phyloP scores from a whole-genome alignment of 23 tunicate species.

The Clavelina lepadiformis region DNA sequence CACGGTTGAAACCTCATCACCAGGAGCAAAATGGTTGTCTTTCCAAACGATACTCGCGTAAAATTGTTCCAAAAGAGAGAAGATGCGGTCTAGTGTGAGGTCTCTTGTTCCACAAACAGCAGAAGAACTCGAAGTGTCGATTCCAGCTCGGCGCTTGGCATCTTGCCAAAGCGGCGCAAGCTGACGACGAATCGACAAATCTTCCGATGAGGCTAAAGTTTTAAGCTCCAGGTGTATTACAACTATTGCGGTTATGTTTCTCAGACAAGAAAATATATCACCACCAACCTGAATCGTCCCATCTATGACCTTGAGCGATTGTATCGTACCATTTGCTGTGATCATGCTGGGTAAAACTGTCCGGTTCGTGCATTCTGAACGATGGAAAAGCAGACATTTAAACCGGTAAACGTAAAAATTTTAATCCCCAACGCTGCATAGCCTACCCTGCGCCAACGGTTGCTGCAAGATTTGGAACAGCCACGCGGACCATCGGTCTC shows the following conservation, averaged over 20 bases:
- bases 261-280: neutral
- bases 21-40: conserved; percentile 48
- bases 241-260: neutral
- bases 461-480: conserved; percentile 16
- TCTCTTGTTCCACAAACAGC: conserved; percentile 62
- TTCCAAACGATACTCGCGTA: conserved; percentile 75
- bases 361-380: conserved; percentile 20
- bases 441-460: too few species aligned
- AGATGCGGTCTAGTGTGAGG: conserved; percentile 43
- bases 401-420: neutral
- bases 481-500: conserved; percentile 55
- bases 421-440: too few species aligned
- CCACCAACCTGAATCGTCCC: conserved; percentile 27
- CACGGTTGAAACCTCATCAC: conserved; percentile 50
- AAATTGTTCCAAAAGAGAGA: conserved; percentile 59
- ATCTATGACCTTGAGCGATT: conserved; percentile 25
- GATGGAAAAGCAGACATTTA: neutral
- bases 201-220: neutral
- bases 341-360: conserved; percentile 16
- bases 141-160: conserved; percentile 70
- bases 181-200: conserved; percentile 43
- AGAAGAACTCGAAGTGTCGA: conserved; percentile 40
- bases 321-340: conserved; percentile 44
- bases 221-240: neutral
- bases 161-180: conserved; percentile 76